Base-by-base conservation (phyloP, 2,797 vertebrate species). In the Gobionotothen gibberifrons region DNA sequence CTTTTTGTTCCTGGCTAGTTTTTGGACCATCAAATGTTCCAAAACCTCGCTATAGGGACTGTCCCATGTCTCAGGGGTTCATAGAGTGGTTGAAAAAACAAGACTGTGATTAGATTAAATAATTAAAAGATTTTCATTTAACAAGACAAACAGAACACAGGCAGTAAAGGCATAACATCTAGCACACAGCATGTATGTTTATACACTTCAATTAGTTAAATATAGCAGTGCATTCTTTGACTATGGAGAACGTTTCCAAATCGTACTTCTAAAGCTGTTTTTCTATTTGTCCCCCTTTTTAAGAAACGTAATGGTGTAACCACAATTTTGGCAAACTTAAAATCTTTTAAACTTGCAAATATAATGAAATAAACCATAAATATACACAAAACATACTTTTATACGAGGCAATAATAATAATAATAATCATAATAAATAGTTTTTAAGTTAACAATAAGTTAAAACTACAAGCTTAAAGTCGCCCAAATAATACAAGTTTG, bases 361-460 rank as follows among this genome's bases (percentile, higher is more conserved):
- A 94, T 95, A 96, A 96, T 96, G 94, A 96, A 96, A 94, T 93
- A 97, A 97, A 96, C 94, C 96, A 97, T 96, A 97, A 97, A 97
- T 97, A 96, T 96, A 97, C 96, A 97, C 96, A 96, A 96, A 96
- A 97, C 95, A 96, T 96, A 96, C 95, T 96, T 96, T 96, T 95
- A 94, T 95, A 96, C 95, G 95, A 96, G 96, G 96, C 96, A 94
- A 94, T 95, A 94, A 94, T 95, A 92, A 93, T 95, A 95, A 95
- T 95, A 92, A 93, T 95, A 95, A 95, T 95, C 90, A 95, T 95
- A 95, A 96, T 96, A 96, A 96, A 96, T 96, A 96, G 97, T 97
- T 97, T 96, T 97, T 97, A 97, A 97, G 96, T 96, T 96, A 97
- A 97, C 96, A 97, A 96, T 97, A 97, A 98, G 96, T 97, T 97